These are phyloP conservation scores for Coronaproctus castanopsis DNA, from an alignment of 2,888 invertebrate genomes.

Conservation along the genomic window DNA sequence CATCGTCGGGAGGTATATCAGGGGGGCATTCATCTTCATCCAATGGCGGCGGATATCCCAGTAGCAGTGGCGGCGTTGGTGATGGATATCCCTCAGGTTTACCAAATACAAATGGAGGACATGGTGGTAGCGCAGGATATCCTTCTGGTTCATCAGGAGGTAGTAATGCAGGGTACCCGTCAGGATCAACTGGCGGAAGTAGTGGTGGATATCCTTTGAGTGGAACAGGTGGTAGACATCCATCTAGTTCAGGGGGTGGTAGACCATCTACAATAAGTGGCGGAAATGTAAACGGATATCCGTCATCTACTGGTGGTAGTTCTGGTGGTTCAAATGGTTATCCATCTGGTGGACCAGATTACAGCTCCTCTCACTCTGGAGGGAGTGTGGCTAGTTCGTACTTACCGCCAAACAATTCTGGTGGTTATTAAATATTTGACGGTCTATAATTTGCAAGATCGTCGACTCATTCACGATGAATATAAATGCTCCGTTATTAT, in stretches of 20 bases:
- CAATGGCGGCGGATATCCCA: conserved; percentile 1
- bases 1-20: conserved; percentile 9
- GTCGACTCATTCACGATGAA: too few species aligned
- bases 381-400: background rate
- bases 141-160: too few species aligned
- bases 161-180: too few species aligned
- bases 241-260: conserved; percentile 10
- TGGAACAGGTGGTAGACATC: conserved; percentile 8
- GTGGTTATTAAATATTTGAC: too few species aligned
- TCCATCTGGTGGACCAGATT: background rate
- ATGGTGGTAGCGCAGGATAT: background rate
- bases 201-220: conserved; percentile 13
- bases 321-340: background rate
- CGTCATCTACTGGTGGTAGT: background rate
- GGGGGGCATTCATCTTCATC: conserved; percentile 12
- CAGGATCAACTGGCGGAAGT: conserved; percentile 13
- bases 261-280: background rate
- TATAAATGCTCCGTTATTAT: too few species aligned
- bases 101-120: background rate
- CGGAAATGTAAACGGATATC: conserved; percentile 11
- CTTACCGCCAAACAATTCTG: background rate
- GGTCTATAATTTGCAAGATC: too few species aligned
- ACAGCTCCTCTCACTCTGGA: background rate
- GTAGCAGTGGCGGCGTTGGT: background rate
- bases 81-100: conserved; percentile 12